Evolutionary conservation across 1,140 invertebrate genomes (phyloP).

Genomic region (Elymnias hypermnestra): DNA sequence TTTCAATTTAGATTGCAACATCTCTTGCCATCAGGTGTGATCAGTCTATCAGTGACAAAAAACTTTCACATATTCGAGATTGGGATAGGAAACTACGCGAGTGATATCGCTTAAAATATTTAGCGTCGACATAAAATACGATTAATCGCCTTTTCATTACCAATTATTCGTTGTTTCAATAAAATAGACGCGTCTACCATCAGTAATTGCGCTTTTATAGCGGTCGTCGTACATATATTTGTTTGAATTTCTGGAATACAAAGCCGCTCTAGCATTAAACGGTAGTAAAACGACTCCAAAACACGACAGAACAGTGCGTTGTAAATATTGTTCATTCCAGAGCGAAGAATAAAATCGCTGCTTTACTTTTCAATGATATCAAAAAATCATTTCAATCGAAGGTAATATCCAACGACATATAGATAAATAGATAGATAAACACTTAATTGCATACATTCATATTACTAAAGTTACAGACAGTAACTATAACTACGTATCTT

Average conservation of each 20-base stretch:
- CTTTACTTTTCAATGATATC: background rate
- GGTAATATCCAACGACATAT: no score
- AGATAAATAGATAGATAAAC: no score
- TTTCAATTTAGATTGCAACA: no score
- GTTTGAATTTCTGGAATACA: slow-evolving; percentile 23
- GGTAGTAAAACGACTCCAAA: slow-evolving; percentile 27
- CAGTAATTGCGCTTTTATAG: slow-evolving; percentile 10
- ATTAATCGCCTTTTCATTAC: slow-evolving; percentile 1
- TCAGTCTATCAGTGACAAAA: no score
- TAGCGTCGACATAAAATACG: slow-evolving; percentile 2
- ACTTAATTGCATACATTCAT: no score
- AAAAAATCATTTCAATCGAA: no score
- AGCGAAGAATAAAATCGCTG: background rate
- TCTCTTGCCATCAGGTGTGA: no score
- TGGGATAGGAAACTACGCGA: no score
- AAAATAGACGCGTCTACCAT: slow-evolving; percentile 7
- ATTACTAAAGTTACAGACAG: no score
- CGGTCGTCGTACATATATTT: slow-evolving; percentile 13
- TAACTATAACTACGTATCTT: no score
- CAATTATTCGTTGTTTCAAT: slow-evolving; percentile 13
- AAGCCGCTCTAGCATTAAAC: slow-evolving; percentile 21
- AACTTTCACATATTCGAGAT: no score
- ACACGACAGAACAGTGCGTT: slow-evolving; percentile 16
- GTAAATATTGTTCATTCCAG: slow-evolving; percentile 21
- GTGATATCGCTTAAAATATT: no score